These are phyloP conservation scores for Philopotamus ludificatus DNA, from an alignment of 1,140 invertebrate genomes.

Conservation along the genomic window DNA sequence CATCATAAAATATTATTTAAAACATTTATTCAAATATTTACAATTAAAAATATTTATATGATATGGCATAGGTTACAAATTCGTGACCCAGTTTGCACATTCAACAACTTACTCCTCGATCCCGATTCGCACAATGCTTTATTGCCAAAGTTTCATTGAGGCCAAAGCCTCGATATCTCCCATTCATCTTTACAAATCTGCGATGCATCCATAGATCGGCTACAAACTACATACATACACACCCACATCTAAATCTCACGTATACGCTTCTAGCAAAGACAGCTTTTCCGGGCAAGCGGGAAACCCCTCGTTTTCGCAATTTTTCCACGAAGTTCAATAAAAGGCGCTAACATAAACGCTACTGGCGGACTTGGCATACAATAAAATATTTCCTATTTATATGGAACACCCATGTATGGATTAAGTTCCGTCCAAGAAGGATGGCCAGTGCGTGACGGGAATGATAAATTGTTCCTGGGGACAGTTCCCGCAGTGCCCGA, in stretches of 20 bases:
- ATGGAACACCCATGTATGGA: constrained; percentile 40
- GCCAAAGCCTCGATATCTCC: too few species aligned
- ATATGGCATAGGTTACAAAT: too few species aligned
- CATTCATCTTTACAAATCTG: too few species aligned
- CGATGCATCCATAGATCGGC: neutral
- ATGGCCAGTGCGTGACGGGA: constrained; percentile 39
- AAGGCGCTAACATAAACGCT: constrained; percentile 28
- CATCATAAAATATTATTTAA: too few species aligned
- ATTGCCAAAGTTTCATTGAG: too few species aligned
- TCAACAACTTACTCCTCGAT: too few species aligned
- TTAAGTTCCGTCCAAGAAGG: constrained; percentile 42
- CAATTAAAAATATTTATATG: too few species aligned
- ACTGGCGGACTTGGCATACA: constrained; percentile 33
- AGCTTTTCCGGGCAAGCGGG: neutral
- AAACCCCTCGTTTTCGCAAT: constrained; percentile 6
- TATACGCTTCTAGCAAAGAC: neutral
- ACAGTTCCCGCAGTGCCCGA: constrained; percentile 14
- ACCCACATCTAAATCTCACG: too few species aligned
- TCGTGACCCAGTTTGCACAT: too few species aligned
- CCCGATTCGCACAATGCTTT: too few species aligned
- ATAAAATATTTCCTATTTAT: constrained; percentile 41
- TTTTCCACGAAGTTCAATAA: constrained; percentile 24
- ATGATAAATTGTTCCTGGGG: constrained; percentile 38
- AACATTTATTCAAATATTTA: too few species aligned
- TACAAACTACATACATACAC: neutral